Base-by-base conservation (phyloP, 2,797 vertebrate species). In the Hydrophis major region DNA sequence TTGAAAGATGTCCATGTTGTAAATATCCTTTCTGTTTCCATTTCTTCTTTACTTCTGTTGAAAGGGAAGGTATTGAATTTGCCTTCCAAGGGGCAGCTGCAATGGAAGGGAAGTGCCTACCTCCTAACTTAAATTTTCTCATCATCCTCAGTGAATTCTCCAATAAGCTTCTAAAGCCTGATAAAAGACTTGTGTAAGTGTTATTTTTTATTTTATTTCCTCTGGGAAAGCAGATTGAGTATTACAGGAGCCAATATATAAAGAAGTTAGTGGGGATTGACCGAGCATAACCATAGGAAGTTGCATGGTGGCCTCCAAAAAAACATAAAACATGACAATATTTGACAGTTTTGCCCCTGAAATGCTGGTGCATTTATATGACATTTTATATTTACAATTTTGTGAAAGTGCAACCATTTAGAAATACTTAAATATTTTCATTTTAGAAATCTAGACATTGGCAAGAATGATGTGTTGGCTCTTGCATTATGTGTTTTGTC, bases 141-240 rank as follows among this genome's bases (percentile, higher is more conserved):
- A 97, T 97, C 95, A 98, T 99, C 96, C 98, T 99, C 96, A 98
- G 97, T 47, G 98, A 99, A 96, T 99, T 99, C 97, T 99, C 99
- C 96, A 97, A 97, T 97, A 99, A 98, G 92, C 98, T 99, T 91
- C 97, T 99, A 92, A 99, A 98, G 96, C 98, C 98, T 3, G 99
- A 99, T 98, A 99, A 98, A 97, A 98, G 98, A 96, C 97, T 98
- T 2, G 97, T 99, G 98, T 99, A 97, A 98, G 98, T 97, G 93
- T 89, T 83, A 92, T 6, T 42, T 59, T 42, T 42, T 7, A 14
- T 56, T 59, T 2, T 22, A 25, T 0, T 57, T 28, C 55, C 88
- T 88, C 86, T 88, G 86, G 86, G 22, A 50, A 69, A 74, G 13
- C 0, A 47, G 50, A 18, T 83, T 66, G 6, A 7, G n/a, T 53